These are phyloP conservation scores for Florisuga fusca DNA, from an alignment of 2,797 vertebrate genomes.

Conservation along the genomic window DNA sequence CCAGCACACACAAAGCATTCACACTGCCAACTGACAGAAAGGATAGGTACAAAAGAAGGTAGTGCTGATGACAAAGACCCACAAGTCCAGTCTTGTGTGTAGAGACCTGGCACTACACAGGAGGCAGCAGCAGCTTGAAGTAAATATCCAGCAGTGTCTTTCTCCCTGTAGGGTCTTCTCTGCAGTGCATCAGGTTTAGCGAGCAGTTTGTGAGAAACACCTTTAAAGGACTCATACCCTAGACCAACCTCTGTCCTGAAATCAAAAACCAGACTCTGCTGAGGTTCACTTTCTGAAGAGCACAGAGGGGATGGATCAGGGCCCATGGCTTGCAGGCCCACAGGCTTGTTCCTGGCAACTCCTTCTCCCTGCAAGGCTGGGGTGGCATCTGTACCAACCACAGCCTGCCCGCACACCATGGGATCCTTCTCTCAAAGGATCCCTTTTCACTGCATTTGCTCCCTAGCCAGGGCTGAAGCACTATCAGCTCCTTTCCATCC, in stretches of 20 bases:
- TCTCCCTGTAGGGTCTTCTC: not conserved
- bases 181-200: not conserved
- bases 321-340: fast-evolving
- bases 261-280: not conserved
- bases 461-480: not conserved
- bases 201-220: not conserved
- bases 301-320: not conserved
- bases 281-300: not conserved
- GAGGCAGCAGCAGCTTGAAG: not conserved
- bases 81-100: not conserved
- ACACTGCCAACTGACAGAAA: fast-evolving
- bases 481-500: not conserved
- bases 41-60: not conserved
- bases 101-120: not conserved
- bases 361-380: not conserved
- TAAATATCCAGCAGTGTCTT: not conserved
- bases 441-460: not conserved
- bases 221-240: not conserved
- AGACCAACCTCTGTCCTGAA: not conserved
- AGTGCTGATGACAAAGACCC: not conserved
- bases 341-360: not conserved
- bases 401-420: fast-evolving
- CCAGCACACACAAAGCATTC: fast-evolving
- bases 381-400: too few species aligned
- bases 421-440: not conserved